Percentiles rank a stretch among this genome's conserved stretches.
These are phyloP conservation scores for Penelope pileata DNA, from an alignment of 2,113 vertebrate species.

Conservation along the genomic window DNA sequence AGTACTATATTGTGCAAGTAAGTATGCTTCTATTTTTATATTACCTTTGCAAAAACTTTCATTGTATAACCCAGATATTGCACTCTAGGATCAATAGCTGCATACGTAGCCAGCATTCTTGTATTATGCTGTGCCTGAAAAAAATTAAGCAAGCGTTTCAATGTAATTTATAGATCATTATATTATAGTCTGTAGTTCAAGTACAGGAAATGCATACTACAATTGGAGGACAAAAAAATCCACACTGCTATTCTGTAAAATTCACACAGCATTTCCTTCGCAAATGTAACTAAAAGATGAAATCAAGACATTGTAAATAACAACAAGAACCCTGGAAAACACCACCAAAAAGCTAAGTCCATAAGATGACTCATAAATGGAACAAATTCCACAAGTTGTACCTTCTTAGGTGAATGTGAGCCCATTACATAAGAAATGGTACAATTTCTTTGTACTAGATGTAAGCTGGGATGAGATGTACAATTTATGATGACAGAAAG, in stretches of 20 bases:
- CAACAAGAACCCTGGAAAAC: not conserved
- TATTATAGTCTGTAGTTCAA: not conserved
- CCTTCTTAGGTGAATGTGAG: not conserved
- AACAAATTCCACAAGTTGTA: not conserved
- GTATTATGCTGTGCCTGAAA: constrained; percentile 96
- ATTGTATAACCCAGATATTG: constrained; percentile 96
- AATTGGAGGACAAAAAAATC: not conserved
- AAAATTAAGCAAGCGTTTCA: not conserved
- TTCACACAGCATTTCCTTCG: not conserved
- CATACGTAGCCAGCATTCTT: constrained; percentile 95
- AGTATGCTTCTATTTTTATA: not conserved
- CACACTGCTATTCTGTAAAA: not conserved
- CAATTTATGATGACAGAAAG: not conserved
- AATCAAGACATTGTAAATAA: not conserved
- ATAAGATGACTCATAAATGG: not conserved
- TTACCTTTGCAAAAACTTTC: constrained; percentile 99
- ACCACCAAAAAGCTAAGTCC: not conserved
- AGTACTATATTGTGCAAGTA: not conserved
- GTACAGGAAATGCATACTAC: not conserved
- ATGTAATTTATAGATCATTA: not conserved
- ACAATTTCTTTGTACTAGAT: not conserved
- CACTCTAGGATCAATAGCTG: constrained; percentile 93
- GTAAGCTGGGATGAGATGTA: not conserved
- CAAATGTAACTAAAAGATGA: not conserved
- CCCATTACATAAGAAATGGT: not conserved